Percentiles rank a stretch among this genome's conserved stretches.
Conservation (phyloP, 1,140 invertebrate genomes). For the Leptonema lineaticorne region DNA sequence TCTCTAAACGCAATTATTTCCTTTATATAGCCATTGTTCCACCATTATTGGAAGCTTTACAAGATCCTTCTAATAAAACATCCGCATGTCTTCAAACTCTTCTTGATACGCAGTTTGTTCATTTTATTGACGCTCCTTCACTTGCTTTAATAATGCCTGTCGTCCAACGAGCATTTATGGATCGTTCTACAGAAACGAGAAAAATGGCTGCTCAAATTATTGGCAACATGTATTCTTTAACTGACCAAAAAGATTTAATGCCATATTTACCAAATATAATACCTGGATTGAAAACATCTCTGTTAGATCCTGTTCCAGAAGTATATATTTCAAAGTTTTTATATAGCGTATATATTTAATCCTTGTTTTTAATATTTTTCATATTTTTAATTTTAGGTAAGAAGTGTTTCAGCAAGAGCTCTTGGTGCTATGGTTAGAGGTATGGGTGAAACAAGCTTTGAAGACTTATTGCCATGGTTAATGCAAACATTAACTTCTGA, state of each 20-base stretch:
- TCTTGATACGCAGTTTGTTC: conserved; percentile 97
- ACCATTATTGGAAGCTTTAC: conserved; percentile 86
- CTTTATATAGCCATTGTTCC: conserved; percentile 78
- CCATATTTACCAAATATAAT: conserved; percentile 97
- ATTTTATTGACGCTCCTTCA: conserved; percentile 98
- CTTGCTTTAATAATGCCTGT: conserved; percentile 99
- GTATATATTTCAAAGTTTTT: conserved; percentile 50
- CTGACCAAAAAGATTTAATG: conserved; percentile 96
- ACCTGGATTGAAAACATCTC: conserved; percentile 92
- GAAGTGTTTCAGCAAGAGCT: conserved; percentile 89
- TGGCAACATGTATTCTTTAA: conserved; percentile 99
- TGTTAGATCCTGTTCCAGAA: conserved; percentile 97
- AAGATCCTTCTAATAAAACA: conserved; percentile 96
- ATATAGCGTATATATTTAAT: not conserved
- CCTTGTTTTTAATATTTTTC: conserved; percentile 1
- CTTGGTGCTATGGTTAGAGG: conserved; percentile 95
- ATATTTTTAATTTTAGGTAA: conserved; percentile 56
- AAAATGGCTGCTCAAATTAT: conserved; percentile 99
- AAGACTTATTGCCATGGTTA: conserved; percentile 94
- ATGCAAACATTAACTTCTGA: conserved; percentile 98
- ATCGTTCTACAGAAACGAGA: conserved; percentile 94
- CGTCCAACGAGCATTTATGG: conserved; percentile 94
- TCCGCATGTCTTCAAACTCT: conserved; percentile 88
- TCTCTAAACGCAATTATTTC: not conserved
- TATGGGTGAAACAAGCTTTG: conserved; percentile 94